Conservation (phyloP, 2,113 vertebrate species). For the Helogale parvula region DNA sequence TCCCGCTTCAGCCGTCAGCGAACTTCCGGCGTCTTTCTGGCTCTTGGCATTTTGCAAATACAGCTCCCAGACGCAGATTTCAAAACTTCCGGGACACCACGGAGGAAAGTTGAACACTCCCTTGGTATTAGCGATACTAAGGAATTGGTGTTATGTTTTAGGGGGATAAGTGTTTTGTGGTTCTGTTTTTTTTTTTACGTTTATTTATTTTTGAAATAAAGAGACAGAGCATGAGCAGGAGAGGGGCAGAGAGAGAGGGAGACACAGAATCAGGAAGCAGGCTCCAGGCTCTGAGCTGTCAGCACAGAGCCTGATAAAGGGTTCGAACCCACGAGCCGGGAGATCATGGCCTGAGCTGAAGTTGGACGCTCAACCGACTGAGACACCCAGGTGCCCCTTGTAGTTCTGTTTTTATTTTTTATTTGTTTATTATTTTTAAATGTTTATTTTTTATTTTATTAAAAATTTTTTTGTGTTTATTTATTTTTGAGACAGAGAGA, state of each 20-base stretch:
- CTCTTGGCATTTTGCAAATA: not conserved
- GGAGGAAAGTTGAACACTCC: not conserved
- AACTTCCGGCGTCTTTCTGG: not conserved
- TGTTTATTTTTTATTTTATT: too few species aligned
- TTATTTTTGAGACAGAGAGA: too few species aligned
- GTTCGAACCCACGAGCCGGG: too few species aligned
- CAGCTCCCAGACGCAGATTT: not conserved
- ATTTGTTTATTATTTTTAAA: too few species aligned
- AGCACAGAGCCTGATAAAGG: too few species aligned
- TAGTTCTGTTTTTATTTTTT: too few species aligned
- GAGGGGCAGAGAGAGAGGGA: not conserved
- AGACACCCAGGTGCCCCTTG: too few species aligned
- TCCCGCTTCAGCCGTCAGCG: not conserved
- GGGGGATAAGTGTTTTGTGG: not conserved
- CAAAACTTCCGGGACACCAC: not conserved
- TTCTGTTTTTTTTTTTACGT: not conserved
- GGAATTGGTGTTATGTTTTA: not conserved
- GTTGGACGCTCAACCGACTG: too few species aligned
- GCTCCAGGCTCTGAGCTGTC: not conserved
- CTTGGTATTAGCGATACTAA: not conserved
- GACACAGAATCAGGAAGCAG: not conserved
- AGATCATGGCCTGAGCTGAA: too few species aligned
- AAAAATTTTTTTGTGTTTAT: too few species aligned
- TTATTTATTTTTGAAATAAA: not conserved
- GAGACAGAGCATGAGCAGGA: not conserved